Percentiles rank a stretch among this genome's conserved stretches.
These are phyloP conservation scores for Hydropotes inermis DNA, from an alignment of 2,113 vertebrate genomes.

Conservation along the genomic window DNA sequence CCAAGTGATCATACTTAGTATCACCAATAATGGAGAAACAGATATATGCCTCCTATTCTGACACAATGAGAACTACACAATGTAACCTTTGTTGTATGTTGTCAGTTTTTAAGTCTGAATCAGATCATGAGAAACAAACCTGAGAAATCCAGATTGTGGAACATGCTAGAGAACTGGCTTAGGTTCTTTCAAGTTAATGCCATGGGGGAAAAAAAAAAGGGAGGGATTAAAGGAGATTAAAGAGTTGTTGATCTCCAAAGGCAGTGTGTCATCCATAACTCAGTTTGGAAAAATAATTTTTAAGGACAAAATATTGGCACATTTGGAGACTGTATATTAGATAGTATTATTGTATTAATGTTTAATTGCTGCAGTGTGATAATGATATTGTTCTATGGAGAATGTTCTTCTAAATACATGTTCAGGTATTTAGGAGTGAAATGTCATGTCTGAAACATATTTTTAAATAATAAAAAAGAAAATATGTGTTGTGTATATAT, in stretches of 20 bases:
- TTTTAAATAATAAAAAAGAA: neutral
- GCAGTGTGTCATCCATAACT: neutral
- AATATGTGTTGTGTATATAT: neutral
- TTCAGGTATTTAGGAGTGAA: neutral
- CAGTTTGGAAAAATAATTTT: neutral
- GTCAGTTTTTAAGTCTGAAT: neutral
- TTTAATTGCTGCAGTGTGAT: neutral
- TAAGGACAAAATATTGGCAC: neutral
- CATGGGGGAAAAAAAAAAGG: neutral
- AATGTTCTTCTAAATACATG: neutral
- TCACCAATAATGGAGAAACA: neutral
- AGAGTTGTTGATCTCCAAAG: neutral
- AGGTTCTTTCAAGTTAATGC: neutral
- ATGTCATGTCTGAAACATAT: neutral
- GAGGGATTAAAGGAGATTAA: neutral
- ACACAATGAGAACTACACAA: neutral
- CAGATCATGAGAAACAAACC: neutral
- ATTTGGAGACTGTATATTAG: neutral
- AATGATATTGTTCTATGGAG: neutral
- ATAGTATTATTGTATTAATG: neutral
- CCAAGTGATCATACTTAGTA: neutral
- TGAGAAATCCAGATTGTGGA: neutral
- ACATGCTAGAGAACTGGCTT: neutral
- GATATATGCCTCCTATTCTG: neutral
- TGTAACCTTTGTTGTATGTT: neutral